Conservation (phyloP, 2,797 vertebrate species). For the Acrocephalus scirpaceus region DNA sequence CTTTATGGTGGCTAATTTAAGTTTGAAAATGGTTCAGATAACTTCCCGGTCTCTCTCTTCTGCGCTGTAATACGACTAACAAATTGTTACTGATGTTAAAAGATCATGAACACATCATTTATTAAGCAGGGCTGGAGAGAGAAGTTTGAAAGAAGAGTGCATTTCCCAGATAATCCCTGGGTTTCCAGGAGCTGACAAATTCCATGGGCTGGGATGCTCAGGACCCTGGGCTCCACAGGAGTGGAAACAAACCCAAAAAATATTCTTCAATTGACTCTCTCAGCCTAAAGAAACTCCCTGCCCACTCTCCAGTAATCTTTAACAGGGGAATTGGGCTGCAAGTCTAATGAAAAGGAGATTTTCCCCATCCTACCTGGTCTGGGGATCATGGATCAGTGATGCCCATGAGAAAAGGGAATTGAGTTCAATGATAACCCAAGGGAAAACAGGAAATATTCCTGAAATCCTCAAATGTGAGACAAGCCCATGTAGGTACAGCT, state of each 20-base stretch:
- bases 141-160: slow-evolving; percentile 8
- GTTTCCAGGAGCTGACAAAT: background rate
- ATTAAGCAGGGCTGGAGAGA: slow-evolving; percentile 57
- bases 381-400: background rate
- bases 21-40: slow-evolving; percentile 71
- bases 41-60: slow-evolving; percentile 64
- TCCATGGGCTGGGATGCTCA: background rate
- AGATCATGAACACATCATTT: slow-evolving; percentile 74
- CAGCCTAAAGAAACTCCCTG: background rate
- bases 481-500: accelerated
- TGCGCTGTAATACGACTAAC: slow-evolving; percentile 70
- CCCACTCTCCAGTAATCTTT: background rate
- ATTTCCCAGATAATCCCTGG: background rate
- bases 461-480: background rate
- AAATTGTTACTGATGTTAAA: slow-evolving; percentile 77
- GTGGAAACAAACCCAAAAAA: background rate
- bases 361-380: background rate
- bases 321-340: accelerated
- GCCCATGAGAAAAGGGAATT: background rate
- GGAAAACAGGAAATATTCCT: background rate
- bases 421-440: background rate
- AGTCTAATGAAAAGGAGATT: background rate
- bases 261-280: background rate
- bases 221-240: background rate
- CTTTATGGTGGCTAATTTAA: slow-evolving; percentile 80